phyloP scores from a whole-genome alignment of 2,888 invertebrate species.

The Ptilodon capucinus region DNA sequence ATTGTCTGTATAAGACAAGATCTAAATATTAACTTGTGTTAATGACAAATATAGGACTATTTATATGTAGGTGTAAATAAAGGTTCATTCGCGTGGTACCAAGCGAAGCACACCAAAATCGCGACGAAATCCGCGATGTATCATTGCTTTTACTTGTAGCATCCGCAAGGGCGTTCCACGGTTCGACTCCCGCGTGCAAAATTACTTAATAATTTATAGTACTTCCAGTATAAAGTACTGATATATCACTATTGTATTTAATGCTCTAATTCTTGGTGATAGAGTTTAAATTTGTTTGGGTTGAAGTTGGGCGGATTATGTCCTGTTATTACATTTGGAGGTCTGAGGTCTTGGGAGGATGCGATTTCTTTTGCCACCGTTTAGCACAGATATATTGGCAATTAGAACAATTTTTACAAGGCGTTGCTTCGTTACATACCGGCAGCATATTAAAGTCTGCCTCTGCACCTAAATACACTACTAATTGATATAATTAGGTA shows the following conservation, averaged over 20 bases:
- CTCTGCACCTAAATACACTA: too few species aligned
- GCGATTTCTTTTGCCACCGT: constrained; percentile 64
- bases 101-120: constrained; percentile 45
- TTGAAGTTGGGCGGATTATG: constrained; percentile 38
- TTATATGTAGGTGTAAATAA: background rate
- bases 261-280: constrained; percentile 8
- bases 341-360: constrained; percentile 59
- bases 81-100: constrained; percentile 6
- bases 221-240: constrained; percentile 19
- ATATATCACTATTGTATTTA: constrained; percentile 7
- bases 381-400: background rate
- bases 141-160: constrained; percentile 73
- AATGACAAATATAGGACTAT: too few species aligned
- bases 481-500: too few species aligned
- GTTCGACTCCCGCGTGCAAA: constrained; percentile 53
- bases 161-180: constrained; percentile 68
- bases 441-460: background rate
- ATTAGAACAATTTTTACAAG: background rate
- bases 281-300: constrained; percentile 4
- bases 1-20: too few species aligned
- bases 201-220: constrained; percentile 62
- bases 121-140: constrained; percentile 73
- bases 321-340: constrained; percentile 72
- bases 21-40: too few species aligned
- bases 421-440: background rate